Evolutionary conservation across 2,888 invertebrate genomes (phyloP).

Genomic region (Parascotia fuliginaria): DNA sequence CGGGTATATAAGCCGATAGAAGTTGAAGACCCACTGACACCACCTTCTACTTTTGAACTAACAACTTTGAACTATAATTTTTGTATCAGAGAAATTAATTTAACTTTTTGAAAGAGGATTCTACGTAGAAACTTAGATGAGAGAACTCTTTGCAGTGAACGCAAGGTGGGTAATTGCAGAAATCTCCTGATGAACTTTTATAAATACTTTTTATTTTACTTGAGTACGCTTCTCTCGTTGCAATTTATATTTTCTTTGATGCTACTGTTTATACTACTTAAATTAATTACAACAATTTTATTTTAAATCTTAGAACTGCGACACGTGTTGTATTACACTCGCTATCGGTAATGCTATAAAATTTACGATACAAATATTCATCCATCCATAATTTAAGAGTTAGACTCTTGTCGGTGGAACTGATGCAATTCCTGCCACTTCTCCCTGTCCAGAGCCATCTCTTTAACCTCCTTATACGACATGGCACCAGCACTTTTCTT

Average conservation of each 20-base stretch:
- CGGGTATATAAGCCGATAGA: not conserved
- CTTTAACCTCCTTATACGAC: too few species aligned
- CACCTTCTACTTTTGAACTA: not conserved
- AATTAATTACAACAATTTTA: too few species aligned
- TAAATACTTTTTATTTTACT: constrained; percentile 31
- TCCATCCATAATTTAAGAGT: too few species aligned
- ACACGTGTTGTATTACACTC: too few species aligned
- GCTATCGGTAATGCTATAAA: too few species aligned
- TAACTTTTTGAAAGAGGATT: constrained; percentile 41
- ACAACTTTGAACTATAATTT: constrained; percentile 12
- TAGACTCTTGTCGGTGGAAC: too few species aligned
- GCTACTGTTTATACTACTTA: not conserved
- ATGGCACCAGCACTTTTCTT: too few species aligned
- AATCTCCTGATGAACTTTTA: constrained; percentile 38
- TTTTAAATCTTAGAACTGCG: too few species aligned
- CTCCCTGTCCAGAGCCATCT: too few species aligned
- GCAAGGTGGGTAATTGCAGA: constrained; percentile 35
- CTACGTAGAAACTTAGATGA: constrained; percentile 41
- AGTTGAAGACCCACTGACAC: not conserved
- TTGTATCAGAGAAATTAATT: constrained; percentile 40
- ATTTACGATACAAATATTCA: too few species aligned
- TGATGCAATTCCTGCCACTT: too few species aligned
- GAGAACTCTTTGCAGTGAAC: constrained; percentile 30
- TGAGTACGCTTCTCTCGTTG: constrained; percentile 1
- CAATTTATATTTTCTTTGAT: not conserved